Percentiles rank a stretch among this genome's conserved stretches.
Evolutionary conservation across 2,888 invertebrate species (phyloP).

Genomic region (Drosophila mimica): DNA sequence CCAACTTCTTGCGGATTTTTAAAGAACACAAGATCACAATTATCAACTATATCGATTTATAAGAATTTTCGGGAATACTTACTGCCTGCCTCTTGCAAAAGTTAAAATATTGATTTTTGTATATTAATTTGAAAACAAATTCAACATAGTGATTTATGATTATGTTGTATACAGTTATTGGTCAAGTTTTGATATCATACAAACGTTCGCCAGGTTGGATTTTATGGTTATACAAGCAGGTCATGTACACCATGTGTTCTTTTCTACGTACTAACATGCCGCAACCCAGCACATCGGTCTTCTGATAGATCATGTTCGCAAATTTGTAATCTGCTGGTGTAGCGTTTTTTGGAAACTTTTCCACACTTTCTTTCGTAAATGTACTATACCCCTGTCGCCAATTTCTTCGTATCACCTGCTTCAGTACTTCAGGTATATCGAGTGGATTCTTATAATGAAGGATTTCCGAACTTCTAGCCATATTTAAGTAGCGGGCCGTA

Average conservation of each 20-base stretch:
- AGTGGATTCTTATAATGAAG: neutral
- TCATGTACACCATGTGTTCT: neutral
- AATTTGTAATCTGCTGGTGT: neutral
- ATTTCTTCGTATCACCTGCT: neutral
- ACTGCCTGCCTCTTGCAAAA: neutral
- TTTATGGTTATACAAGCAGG: slow-evolving; percentile 14
- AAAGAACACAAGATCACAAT: neutral
- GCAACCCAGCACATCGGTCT: slow-evolving; percentile 7
- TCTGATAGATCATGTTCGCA: slow-evolving; percentile 6
- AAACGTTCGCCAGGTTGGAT: slow-evolving; percentile 1
- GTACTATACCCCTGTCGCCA: neutral
- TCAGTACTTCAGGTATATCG: neutral
- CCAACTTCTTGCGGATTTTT: neutral
- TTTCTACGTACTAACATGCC: slow-evolving; percentile 1
- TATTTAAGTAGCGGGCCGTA: slow-evolving; percentile 25
- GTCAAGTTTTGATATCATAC: neutral
- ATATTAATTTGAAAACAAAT: neutral
- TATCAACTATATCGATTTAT: neutral
- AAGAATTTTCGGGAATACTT: neutral
- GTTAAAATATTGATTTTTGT: neutral
- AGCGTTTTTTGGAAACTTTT: neutral
- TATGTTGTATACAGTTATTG: neutral
- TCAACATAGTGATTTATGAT: neutral
- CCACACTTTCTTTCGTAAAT: neutral
- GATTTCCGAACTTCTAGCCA: slow-evolving; percentile 25